A percentile compares a stretch with the other conserved stretches of the same genome.
phyloP scores from a whole-genome alignment of 2,113 vertebrate genomes.

The human (Homo sapiens) region DNA sequence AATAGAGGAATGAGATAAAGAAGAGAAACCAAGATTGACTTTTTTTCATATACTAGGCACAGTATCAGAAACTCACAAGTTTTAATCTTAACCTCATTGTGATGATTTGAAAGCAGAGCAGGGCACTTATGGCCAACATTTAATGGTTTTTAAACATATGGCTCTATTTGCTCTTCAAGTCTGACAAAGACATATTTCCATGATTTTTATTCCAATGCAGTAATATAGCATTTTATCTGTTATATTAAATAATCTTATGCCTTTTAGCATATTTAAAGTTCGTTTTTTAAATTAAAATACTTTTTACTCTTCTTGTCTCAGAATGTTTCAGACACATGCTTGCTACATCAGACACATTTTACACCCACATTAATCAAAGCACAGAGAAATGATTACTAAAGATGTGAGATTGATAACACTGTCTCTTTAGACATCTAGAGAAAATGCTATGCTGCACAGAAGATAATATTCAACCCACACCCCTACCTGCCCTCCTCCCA shows the following conservation, averaged over 20 bases:
- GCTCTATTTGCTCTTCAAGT: neutral
- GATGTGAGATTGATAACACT: slow-evolving; percentile 61
- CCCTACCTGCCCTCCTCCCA: slow-evolving; percentile 3
- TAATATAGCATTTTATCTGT: slow-evolving; percentile 18
- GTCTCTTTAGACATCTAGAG: slow-evolving; percentile 51
- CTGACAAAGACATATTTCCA: slow-evolving; percentile 10
- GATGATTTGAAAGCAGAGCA: slow-evolving; percentile 40
- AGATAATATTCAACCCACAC: slow-evolving; percentile 53
- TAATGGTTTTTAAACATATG: slow-evolving; percentile 45
- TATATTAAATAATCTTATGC: slow-evolving; percentile 34
- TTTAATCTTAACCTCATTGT: slow-evolving; percentile 13
- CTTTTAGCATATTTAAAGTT: slow-evolving; percentile 50
- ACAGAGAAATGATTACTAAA: slow-evolving; percentile 62
- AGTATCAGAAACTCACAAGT: neutral
- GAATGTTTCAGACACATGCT: slow-evolving; percentile 64
- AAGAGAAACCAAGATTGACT: neutral
- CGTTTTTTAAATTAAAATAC: slow-evolving; percentile 64
- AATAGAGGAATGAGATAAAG: neutral
- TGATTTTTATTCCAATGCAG: slow-evolving; percentile 47
- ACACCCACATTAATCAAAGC: slow-evolving; percentile 76
- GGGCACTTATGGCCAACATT: neutral
- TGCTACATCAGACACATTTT: slow-evolving; percentile 65
- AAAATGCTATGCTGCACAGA: slow-evolving; percentile 45
- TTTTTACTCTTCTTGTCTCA: slow-evolving; percentile 63
- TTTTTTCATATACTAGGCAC: neutral